These are phyloP conservation scores for Bombyx mandarina DNA, from an alignment of 1,140 invertebrate species.

Conservation along the genomic window DNA sequence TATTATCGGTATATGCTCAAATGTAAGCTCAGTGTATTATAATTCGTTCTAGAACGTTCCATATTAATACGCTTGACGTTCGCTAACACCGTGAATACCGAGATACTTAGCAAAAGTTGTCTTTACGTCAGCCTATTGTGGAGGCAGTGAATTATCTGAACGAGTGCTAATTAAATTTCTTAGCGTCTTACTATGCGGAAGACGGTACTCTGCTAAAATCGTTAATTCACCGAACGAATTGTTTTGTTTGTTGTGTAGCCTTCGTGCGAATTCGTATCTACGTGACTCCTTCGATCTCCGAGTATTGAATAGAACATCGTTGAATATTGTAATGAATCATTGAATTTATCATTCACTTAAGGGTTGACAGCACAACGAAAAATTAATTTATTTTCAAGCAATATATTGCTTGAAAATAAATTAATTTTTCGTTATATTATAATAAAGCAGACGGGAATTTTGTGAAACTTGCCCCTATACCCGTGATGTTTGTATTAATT, in stretches of 20 bases:
- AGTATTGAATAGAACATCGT: no score
- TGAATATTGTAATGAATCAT: no score
- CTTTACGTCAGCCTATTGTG: constrained; percentile 40
- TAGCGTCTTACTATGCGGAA: constrained; percentile 36
- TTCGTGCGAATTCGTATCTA: constrained; percentile 21
- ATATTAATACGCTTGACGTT: neutral
- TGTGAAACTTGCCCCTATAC: neutral
- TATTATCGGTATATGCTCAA: no score
- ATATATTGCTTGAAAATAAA: no score
- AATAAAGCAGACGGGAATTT: neutral
- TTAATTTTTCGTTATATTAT: no score
- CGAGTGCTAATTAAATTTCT: constrained; percentile 56
- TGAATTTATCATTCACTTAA: no score
- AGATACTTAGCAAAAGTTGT: constrained; percentile 35
- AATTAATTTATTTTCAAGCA: no score
- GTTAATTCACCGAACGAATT: constrained; percentile 33
- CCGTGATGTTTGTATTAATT: neutral
- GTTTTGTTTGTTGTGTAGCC: constrained; percentile 27
- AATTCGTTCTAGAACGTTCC: no score
- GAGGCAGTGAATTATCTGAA: constrained; percentile 46
- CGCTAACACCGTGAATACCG: constrained; percentile 9
- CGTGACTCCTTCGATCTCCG: no score
- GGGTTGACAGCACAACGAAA: no score
- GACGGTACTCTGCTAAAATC: constrained; percentile 24
- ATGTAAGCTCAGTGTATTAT: no score